Conservation (phyloP, 2,797 vertebrate species). For the Prunella strophiata region DNA sequence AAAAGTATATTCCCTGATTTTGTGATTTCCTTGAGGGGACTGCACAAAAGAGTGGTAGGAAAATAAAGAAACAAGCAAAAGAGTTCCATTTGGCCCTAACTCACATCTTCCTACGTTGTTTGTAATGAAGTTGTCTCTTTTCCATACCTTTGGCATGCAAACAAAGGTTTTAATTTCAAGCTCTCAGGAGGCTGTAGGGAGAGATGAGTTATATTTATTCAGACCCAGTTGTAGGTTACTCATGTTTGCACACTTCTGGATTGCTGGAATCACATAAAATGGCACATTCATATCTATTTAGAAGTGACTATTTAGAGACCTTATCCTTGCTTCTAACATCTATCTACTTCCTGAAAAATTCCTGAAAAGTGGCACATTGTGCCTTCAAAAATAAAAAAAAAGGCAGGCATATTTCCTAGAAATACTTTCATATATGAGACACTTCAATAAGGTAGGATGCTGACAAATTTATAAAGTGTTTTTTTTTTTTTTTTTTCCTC, state of each 20-base stretch:
- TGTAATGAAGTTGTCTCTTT: not conserved
- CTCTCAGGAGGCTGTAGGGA: not conserved
- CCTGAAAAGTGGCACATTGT: rapidly evolving
- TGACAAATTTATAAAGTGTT: not conserved
- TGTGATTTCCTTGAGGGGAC: not conserved
- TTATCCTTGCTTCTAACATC: not conserved
- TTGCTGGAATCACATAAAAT: not conserved
- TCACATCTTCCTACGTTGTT: not conserved
- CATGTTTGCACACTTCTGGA: not conserved
- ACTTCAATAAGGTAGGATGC: not conserved
- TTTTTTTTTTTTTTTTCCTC: not conserved
- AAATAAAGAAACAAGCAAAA: not conserved
- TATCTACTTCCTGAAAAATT: not conserved
- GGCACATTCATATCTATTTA: not conserved
- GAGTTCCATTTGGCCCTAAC: not conserved
- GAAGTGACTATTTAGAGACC: not conserved
- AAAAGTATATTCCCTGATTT: rapidly evolving
- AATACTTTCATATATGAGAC: not conserved
- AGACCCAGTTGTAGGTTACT: not conserved
- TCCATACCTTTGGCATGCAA: not conserved
- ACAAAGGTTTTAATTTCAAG: not conserved
- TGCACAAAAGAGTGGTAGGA: not conserved
- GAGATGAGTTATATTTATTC: not conserved
- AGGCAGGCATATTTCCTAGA: not conserved
- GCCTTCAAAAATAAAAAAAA: not conserved